Evolutionary conservation across 2,888 invertebrate species (phyloP), one percentile per base, ranked within the genome.

Genomic region (Zelleria hepariella): DNA sequence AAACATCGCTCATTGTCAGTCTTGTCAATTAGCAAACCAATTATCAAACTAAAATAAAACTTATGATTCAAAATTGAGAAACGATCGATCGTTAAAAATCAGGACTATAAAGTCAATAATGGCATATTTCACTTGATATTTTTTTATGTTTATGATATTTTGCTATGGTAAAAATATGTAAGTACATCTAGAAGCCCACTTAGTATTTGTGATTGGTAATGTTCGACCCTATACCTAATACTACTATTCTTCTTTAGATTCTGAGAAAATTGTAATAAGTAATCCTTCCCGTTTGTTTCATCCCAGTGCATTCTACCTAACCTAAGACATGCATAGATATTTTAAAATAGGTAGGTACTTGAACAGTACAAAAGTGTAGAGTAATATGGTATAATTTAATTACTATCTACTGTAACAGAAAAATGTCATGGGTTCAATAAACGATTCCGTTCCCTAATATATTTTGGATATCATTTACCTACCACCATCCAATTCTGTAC

Each of bases 361-460:
- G 80, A 84, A 73, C 82, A 85, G 88, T 88, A 87, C 88, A 87
- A 86, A 63, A 81, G 78, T 73, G 73, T 80, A 85, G 87, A 88
- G 68, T 86, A 80, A 80, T 79, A 80, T 79, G 76, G 73, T 86
- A 86, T 86, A 78, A 85, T 86, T 82, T 86, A 86, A 86, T 82
- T 82, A 80, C 80, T 20, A 15, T 51, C 77, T 84, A 81, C 77
- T 85, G 84, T 83, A 79, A 84, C 84, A 80, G 51, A 52, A 59
- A 59, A 61, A 53, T 61, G 61, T 59, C 75, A 83, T 86, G 86
- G 86, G 86, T 86, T 86, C 77, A 87, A 85, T 88, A 88, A 87
- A 87, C 78, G 81, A 86, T 87, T 86, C 86, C 86, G 86, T 86
- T 86, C 87, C 87, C 86, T 80, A 86, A 75, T 72, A 68, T 70